These are phyloP conservation scores for Drosophila colorata DNA, from an alignment of 2,888 invertebrate genomes.

Conservation along the genomic window DNA sequence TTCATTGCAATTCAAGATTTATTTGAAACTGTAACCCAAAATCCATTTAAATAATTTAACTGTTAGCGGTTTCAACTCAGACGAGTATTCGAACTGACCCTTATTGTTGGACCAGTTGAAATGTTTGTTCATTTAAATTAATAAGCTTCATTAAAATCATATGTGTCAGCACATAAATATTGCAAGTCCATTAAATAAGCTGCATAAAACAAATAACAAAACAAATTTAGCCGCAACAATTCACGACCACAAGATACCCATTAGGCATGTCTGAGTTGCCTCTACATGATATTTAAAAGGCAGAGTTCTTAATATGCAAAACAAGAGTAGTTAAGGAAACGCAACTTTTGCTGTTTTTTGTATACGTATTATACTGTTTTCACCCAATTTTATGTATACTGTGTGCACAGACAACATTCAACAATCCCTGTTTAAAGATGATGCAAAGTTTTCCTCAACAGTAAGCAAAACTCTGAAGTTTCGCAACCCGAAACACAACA, in stretches of 20 bases:
- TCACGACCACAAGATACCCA: background rate
- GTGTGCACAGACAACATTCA: background rate
- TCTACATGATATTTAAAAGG: too few species aligned
- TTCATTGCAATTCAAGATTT: conserved; percentile 15
- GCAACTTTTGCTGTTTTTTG: background rate
- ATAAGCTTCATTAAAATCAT: conserved; percentile 42
- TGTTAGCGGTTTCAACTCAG: conserved; percentile 15
- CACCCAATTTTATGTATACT: background rate
- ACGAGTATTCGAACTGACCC: background rate
- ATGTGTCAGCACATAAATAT: conserved; percentile 37
- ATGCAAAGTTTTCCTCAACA: conserved; percentile 26
- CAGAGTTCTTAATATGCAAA: too few species aligned
- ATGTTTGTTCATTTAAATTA: conserved; percentile 34
- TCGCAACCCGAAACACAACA: conserved; percentile 13
- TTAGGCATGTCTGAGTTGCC: too few species aligned
- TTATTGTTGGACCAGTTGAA: conserved; percentile 14
- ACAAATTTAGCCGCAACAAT: background rate
- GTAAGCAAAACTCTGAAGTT: conserved; percentile 17
- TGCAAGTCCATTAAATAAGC: conserved; percentile 1
- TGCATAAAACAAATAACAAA: background rate
- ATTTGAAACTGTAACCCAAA: conserved; percentile 26
- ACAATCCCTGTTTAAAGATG: background rate
- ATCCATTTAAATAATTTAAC: conserved; percentile 64
- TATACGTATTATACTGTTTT: background rate
- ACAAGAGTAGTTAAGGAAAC: background rate